Evolutionary conservation across 2,888 invertebrate species (phyloP).

Genomic region (Caradrina kadenii): DNA sequence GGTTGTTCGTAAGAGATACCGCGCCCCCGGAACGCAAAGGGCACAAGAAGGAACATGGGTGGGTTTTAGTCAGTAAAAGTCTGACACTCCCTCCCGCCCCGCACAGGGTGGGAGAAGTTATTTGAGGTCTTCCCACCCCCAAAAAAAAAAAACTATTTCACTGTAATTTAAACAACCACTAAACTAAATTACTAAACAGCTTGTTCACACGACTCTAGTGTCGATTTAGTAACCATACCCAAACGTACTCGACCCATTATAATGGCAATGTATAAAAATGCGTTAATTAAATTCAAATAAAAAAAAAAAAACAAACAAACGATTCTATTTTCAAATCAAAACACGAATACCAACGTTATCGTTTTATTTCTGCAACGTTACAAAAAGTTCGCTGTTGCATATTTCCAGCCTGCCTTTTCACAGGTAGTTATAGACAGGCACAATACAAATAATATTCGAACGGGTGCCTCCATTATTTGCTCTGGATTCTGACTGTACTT

Average conservation of each 20-base stretch:
- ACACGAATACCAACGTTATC: not conserved
- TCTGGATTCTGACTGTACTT: conserved; percentile 31
- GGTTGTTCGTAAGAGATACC: no score
- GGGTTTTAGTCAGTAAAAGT: no score
- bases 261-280: not conserved
- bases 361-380: conserved; percentile 24
- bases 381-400: conserved; percentile 19
- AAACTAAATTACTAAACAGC: not conserved
- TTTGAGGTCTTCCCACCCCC: no score
- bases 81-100: no score
- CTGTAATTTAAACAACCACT: no score
- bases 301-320: not conserved
- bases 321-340: conserved; percentile 22
- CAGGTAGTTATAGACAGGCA: conserved; percentile 44
- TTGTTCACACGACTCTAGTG: not conserved
- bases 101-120: no score
- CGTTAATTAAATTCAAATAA: not conserved
- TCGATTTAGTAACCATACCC: no score
- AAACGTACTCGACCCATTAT: not conserved
- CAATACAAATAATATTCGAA: conserved; percentile 59
- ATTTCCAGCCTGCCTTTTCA: conserved; percentile 16
- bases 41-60: no score
- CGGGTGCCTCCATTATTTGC: conserved; percentile 50
- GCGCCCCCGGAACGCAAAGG: no score
- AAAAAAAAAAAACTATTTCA: no score